Evolutionary conservation across 2,113 vertebrate species (phyloP), one percentile per base, ranked within the genome.

Genomic region (Pitta sordida): DNA sequence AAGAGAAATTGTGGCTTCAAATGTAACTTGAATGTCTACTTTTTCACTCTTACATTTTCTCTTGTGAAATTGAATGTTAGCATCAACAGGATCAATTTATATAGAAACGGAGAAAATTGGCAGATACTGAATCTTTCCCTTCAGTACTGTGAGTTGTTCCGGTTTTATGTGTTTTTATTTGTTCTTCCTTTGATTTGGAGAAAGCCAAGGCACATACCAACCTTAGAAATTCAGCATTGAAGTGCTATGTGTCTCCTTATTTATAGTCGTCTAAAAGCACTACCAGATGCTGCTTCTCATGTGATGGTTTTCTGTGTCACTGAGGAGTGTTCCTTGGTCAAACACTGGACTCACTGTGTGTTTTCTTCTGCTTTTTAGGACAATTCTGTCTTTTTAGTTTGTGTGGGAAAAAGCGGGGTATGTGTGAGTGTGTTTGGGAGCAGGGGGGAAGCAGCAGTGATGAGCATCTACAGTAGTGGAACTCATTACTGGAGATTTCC

Each of bases 251-350:
- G 56, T 64, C 75, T 76, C 93, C 55, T 83, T 93, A 90, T 96
- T 95, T 96, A 56, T 88, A 68, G 84, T 90, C 6, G 1, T 83
- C 80, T 75, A 68, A 90, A 93, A 93, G 75, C 73, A 48, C 93
- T 64, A 92, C 91, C 89, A 95, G 96, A 83, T 89, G 91, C 94
- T 95, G 60, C 88, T 96, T 91, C 70, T 96, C 88, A 88, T 74
- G 60, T 88, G 86, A 91, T 91, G 80, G 90, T 60, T 94, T 94
- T 94, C 74, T 90, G 48, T 95, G 63, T 87, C 83, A 75, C 65
- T 94, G 90, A 64, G 49, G 52, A 83, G 67, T n/a, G 44, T 83
- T 87, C 21, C 83, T 59, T 84, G 43, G 41, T 92, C 84, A 74
- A 93, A 88, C 93, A 85, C 69, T 92, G 86, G 65, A 51, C 90